These are phyloP conservation scores for Mastomys natalensis DNA, from an alignment of 2,113 vertebrate genomes.

Conservation along the genomic window DNA sequence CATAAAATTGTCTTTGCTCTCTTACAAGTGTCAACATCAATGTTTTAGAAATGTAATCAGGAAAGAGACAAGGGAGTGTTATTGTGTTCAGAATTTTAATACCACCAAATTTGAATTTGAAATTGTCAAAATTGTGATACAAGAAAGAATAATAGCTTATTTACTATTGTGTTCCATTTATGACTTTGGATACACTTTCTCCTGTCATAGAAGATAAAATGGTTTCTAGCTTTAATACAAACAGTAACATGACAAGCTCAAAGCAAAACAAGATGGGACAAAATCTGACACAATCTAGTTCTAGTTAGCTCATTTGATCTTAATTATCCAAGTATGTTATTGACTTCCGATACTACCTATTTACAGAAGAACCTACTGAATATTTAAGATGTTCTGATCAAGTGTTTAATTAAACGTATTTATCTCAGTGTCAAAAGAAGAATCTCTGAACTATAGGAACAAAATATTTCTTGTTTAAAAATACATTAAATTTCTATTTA, in stretches of 20 bases:
- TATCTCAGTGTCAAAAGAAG: slow-evolving; percentile 29
- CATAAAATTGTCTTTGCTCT: slow-evolving; percentile 54
- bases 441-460: background rate
- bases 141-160: slow-evolving; percentile 15
- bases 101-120: slow-evolving; percentile 16
- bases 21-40: slow-evolving; percentile 16
- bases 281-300: background rate
- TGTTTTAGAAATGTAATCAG: slow-evolving; percentile 19
- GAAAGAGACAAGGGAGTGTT: background rate
- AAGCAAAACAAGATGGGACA: slow-evolving; percentile 24
- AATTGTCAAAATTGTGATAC: background rate
- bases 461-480: slow-evolving; percentile 6
- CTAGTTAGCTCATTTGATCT: slow-evolving; percentile 9
- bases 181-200: slow-evolving; percentile 32
- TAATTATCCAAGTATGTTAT: slow-evolving; percentile 16
- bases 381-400: slow-evolving; percentile 46
- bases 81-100: slow-evolving; percentile 26
- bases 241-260: slow-evolving; percentile 36
- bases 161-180: slow-evolving; percentile 1
- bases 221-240: slow-evolving; percentile 16
- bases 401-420: slow-evolving; percentile 20
- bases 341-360: background rate
- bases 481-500: slow-evolving; percentile 13
- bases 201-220: slow-evolving; percentile 35
- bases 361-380: slow-evolving; percentile 24